Conservation (phyloP, 2,888 invertebrate species). For the Gandaritis pyraliata region DNA sequence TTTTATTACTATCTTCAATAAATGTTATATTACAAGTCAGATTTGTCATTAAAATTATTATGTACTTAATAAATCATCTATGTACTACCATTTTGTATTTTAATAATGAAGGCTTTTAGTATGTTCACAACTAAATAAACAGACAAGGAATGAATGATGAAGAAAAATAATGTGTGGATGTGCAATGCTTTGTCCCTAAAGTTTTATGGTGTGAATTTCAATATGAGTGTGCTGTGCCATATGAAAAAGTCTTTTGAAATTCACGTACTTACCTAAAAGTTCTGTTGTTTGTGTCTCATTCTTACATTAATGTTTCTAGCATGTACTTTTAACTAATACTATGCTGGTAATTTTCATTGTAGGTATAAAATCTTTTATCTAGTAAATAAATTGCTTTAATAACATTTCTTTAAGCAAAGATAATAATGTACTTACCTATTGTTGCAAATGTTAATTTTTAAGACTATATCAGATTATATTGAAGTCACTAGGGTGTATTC, state of each 20-base stretch:
- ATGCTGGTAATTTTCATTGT: constrained; percentile 49
- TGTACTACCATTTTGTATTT: constrained; percentile 37
- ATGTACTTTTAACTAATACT: constrained; percentile 46
- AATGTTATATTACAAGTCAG: constrained; percentile 48
- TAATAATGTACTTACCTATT: constrained; percentile 34
- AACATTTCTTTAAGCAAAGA: constrained; percentile 34
- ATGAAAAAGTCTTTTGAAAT: constrained; percentile 48
- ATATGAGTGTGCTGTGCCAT: constrained; percentile 74
- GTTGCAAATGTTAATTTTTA: constrained; percentile 44
- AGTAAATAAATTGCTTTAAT: constrained; percentile 40
- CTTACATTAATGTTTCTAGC: constrained; percentile 46
- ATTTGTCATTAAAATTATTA: constrained; percentile 44
- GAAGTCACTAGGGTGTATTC: constrained; percentile 61
- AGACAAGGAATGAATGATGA: constrained; percentile 11
- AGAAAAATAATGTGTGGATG: constrained; percentile 17
- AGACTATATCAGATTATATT: constrained; percentile 43
- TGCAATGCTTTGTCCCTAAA: constrained; percentile 26
- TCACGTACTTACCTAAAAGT: constrained; percentile 36
- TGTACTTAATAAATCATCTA: constrained; percentile 39
- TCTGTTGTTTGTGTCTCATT: constrained; percentile 36
- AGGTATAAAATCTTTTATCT: constrained; percentile 37
- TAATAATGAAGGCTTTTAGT: constrained; percentile 23
- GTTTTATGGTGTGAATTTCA: constrained; percentile 49
- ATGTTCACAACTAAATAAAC: constrained; percentile 27
- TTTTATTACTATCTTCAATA: constrained; percentile 59